Evolutionary conservation across 2,113 vertebrate species (phyloP), one percentile per base, ranked within the genome.

Genomic region (Pterophyllum scalare): DNA sequence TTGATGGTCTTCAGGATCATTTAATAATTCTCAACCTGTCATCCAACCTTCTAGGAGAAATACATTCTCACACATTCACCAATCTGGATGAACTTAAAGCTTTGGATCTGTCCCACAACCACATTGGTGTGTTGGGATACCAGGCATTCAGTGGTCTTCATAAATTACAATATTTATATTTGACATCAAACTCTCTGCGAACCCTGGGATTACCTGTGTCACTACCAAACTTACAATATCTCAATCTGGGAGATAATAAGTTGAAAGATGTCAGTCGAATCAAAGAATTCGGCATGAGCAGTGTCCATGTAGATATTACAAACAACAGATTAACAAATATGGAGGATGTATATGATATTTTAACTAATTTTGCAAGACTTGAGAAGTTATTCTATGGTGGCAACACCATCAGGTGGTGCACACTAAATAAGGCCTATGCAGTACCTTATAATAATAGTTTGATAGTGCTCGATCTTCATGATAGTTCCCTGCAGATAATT

Each of bases 51-150:
- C 78, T 98, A 10, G 97, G 97, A 2, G 96, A 97, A 87, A 90
- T 99, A 24, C 89, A 93, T 0, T 38, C 92, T 20, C 5, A 91
- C 10, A 92, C 94, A 11, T 99, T 99, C 86, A 17, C 54, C 0
- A 95, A 94, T 22, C 91, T 99, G 1, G 64, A 0, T 0, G 88
- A 82, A 1, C 75, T 98, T 1, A 13, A 2, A 1, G 14, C 72
- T 12, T 85, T 99, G 59, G 96, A 98, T 88, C 93, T 99, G 83
- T 95, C 96, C 26, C 65, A 95, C 79, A 99, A 99, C 88, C 96
- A 98, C 77, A 97, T 98, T 2, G 96, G 97, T 26, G 77, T 58
- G 0, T 93, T 98, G 82, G 84, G 59, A 59, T 0, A n/a, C 1
- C 0, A 86, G 0, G 91, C 97, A 2, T 98, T 99, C 93, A 76